phyloP scores from a whole-genome alignment of 2,888 invertebrate genomes.

The Andrena flavipes region DNA sequence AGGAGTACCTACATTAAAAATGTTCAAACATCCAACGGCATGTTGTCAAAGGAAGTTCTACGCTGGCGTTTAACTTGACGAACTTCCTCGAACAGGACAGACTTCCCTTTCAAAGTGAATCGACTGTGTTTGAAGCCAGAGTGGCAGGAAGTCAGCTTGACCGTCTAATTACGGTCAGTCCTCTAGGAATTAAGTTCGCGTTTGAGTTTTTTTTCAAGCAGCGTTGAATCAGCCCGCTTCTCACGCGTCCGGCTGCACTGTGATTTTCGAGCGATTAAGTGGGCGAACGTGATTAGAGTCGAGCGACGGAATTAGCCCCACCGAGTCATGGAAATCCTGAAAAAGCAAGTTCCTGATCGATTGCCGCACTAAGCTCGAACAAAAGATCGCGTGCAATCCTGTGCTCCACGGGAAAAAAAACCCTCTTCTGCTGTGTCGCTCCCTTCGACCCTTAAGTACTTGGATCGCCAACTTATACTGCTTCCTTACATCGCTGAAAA shows the following conservation, averaged over 20 bases:
- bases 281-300: slow-evolving; percentile 54
- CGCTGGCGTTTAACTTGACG: slow-evolving; percentile 15
- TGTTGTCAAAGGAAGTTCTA: slow-evolving; percentile 1
- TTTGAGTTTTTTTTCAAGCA: slow-evolving; percentile 37
- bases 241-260: slow-evolving; percentile 40
- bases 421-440: not conserved
- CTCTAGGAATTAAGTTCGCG: slow-evolving; percentile 48
- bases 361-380: not conserved
- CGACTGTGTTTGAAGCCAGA: slow-evolving; percentile 3
- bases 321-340: slow-evolving; percentile 38
- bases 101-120: slow-evolving; percentile 8
- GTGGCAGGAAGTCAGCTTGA: slow-evolving; percentile 34
- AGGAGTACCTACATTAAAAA: not conserved
- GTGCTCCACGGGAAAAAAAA: slow-evolving; percentile 30
- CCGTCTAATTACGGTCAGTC: slow-evolving; percentile 49
- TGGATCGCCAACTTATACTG: slow-evolving; percentile 28
- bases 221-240: slow-evolving; percentile 16
- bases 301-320: slow-evolving; percentile 57
- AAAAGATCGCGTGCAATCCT: slow-evolving; percentile 57
- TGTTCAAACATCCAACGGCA: not conserved
- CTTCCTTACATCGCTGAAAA: slow-evolving; percentile 23
- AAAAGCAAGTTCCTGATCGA: slow-evolving; percentile 24
- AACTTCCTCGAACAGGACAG: slow-evolving; percentile 10
- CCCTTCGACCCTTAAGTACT: not conserved
- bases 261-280: slow-evolving; percentile 64